Percentiles rank a stretch among this genome's conserved stretches.
Conservation (phyloP, 2,888 invertebrate species). For the Lottia gigantea region DNA sequence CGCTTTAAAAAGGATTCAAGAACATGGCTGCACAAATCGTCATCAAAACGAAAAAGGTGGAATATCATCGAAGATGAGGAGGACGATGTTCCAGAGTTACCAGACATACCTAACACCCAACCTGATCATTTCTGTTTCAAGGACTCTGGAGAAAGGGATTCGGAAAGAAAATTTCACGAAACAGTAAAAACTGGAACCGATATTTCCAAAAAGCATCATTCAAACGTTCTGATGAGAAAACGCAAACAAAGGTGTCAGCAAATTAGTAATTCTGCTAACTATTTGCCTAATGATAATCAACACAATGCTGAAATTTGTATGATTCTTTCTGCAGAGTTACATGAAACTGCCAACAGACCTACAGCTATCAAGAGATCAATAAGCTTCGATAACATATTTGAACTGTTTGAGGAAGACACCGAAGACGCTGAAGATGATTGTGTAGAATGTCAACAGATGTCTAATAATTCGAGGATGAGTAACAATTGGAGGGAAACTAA, state of each 20-base stretch:
- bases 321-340: neutral
- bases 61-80: neutral
- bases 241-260: neutral
- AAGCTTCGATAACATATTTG: neutral
- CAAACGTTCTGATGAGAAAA: neutral
- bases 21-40: conserved; percentile 27
- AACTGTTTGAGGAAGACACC: neutral
- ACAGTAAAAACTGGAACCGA: neutral
- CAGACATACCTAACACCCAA: neutral
- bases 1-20: conserved; percentile 25
- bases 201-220: neutral
- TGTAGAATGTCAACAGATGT: neutral
- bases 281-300: neutral
- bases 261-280: neutral
- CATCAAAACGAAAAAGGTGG: neutral
- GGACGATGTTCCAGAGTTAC: neutral
- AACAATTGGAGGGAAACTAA: neutral
- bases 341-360: neutral
- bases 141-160: neutral
- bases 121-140: neutral
- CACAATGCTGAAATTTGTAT: neutral
- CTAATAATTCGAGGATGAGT: neutral
- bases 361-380: neutral
- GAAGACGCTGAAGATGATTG: neutral
- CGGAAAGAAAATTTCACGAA: neutral